A percentile compares a stretch with the other conserved stretches of the same genome.
These are phyloP conservation scores for Euura saliciscinereae DNA, from an alignment of 1,140 invertebrate genomes.

Conservation along the genomic window DNA sequence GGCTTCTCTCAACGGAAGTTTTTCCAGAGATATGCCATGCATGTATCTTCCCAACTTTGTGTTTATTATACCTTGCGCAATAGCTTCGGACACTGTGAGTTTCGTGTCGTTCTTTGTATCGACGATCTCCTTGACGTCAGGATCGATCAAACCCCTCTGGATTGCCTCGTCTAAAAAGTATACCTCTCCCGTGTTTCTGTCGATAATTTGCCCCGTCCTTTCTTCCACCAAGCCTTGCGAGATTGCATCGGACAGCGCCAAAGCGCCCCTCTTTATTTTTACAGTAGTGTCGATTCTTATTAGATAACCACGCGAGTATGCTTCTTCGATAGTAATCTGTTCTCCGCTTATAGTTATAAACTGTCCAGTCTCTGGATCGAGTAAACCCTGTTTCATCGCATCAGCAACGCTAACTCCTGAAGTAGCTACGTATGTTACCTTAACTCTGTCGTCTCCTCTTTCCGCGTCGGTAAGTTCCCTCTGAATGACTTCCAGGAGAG, in stretches of 20 bases:
- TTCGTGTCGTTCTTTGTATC: constrained; percentile 79
- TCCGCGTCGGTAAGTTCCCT: constrained; percentile 86
- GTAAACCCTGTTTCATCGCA: constrained; percentile 77
- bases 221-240: constrained; percentile 80
- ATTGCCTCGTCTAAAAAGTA: constrained; percentile 82
- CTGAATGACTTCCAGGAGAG: constrained; percentile 87
- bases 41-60: constrained; percentile 79
- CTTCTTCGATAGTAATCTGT: constrained; percentile 79
- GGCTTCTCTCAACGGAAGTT: constrained; percentile 81
- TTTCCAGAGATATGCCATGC: constrained; percentile 75
- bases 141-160: constrained; percentile 75
- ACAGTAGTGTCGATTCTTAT: constrained; percentile 72
- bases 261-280: constrained; percentile 73
- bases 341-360: constrained; percentile 70
- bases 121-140: constrained; percentile 79
- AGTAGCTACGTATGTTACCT: constrained; percentile 70
- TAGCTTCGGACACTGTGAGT: constrained; percentile 80
- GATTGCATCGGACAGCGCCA: constrained; percentile 83
- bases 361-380: constrained; percentile 80
- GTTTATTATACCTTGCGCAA: constrained; percentile 78
- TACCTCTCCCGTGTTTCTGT: constrained; percentile 82
- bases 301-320: constrained; percentile 76
- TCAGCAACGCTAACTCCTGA: constrained; percentile 70
- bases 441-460: constrained; percentile 77
- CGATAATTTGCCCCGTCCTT: constrained; percentile 76